These are phyloP conservation scores for Hypocryptadius cinnamomeus DNA, from an alignment of 2,113 vertebrate species.

Conservation along the genomic window DNA sequence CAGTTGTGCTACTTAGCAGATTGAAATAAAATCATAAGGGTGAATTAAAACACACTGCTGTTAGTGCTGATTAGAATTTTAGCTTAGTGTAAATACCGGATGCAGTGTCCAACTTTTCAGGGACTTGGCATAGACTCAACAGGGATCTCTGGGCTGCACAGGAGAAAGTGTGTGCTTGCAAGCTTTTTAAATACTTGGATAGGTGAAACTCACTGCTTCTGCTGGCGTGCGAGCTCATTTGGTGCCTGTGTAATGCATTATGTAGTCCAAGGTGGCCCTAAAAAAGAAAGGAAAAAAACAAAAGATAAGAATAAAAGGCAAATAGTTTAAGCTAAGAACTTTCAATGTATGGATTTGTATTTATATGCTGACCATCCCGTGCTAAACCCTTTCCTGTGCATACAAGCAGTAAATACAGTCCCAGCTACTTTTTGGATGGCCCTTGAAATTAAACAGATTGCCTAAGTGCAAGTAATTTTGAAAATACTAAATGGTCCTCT, in stretches of 20 bases:
- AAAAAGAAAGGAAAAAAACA: background rate
- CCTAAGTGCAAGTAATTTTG: background rate
- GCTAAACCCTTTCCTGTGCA: background rate
- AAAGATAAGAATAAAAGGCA: background rate
- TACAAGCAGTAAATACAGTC: background rate
- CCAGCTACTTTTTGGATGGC: background rate
- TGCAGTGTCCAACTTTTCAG: slow-evolving; percentile 83
- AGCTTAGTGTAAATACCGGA: slow-evolving; percentile 81
- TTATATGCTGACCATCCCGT: background rate
- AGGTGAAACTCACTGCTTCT: slow-evolving; percentile 65
- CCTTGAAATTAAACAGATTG: slow-evolving; percentile 23
- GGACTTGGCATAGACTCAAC: slow-evolving; percentile 75
- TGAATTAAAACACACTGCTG: slow-evolving; percentile 82
- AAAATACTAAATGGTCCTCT: background rate
- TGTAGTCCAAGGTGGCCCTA: slow-evolving; percentile 22
- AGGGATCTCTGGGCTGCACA: slow-evolving; percentile 75
- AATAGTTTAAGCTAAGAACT: background rate
- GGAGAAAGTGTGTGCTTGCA: slow-evolving; percentile 70
- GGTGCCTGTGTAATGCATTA: slow-evolving; percentile 24
- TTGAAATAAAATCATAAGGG: slow-evolving; percentile 82
- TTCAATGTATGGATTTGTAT: background rate
- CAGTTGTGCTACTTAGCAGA: slow-evolving; percentile 80
- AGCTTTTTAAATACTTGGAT: slow-evolving; percentile 69
- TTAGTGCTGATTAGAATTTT: slow-evolving; percentile 78
- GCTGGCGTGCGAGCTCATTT: slow-evolving; percentile 29